phyloP scores from a whole-genome alignment of 2,797 vertebrate species.

The Philypnodon macrostomus region DNA sequence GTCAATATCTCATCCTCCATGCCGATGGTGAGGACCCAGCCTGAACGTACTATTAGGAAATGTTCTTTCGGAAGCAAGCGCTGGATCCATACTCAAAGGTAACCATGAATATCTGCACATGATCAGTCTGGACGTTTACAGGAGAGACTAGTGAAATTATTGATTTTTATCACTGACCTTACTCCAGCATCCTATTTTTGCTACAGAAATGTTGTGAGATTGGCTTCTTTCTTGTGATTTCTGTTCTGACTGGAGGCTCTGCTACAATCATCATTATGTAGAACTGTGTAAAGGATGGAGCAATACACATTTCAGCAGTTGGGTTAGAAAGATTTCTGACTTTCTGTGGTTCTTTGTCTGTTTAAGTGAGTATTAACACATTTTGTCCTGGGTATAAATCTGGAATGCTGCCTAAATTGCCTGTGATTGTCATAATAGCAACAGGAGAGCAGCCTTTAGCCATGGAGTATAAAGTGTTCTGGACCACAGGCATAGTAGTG shows the following conservation, averaged over 20 bases:
- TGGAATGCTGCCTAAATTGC: slow-evolving; percentile 51
- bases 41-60: slow-evolving; percentile 60
- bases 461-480: slow-evolving; percentile 60
- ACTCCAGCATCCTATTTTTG: slow-evolving; percentile 16
- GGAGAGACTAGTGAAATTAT: slow-evolving; percentile 38
- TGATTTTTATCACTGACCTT: slow-evolving; percentile 45
- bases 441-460: slow-evolving; percentile 56
- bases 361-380: slow-evolving; percentile 33
- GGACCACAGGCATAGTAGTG: slow-evolving; percentile 53
- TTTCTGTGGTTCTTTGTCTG: slow-evolving; percentile 27
- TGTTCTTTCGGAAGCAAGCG: slow-evolving; percentile 58
- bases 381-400: slow-evolving; percentile 42
- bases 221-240: not conserved
- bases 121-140: slow-evolving; percentile 23
- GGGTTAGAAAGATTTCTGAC: no score
- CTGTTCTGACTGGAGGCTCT: slow-evolving; percentile 10
- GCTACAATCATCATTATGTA: not conserved
- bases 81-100: slow-evolving; percentile 60
- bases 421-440: slow-evolving; percentile 43
- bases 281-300: no score
- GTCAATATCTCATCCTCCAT: slow-evolving; percentile 80
- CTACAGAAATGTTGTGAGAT: not conserved
- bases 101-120: slow-evolving; percentile 61
- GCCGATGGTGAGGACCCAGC: slow-evolving; percentile 60
- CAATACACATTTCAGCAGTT: no score